Base-by-base conservation (phyloP, 2,797 vertebrate species). In the Okamejei kenojei region DNA sequence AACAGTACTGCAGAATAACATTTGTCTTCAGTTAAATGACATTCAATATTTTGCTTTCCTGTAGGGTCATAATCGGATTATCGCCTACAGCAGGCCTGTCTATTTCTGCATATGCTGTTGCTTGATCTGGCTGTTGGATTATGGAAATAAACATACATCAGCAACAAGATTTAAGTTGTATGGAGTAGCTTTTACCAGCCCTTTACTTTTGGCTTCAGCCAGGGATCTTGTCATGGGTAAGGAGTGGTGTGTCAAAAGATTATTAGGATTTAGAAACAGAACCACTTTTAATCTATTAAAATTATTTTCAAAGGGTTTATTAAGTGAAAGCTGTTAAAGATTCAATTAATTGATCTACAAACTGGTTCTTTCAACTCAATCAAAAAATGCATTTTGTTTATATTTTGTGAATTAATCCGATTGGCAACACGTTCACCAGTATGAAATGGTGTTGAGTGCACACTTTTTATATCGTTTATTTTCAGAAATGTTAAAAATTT, bases 31-130 rank as follows among this genome's bases (percentile, higher is more conserved):
- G 38, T 63, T 6, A 91, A 76, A 76, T 92, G 5, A 45, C 54
- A 76, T 90, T 92, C 68, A 92, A 76, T 92, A 35, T 92, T 63
- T 90, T 93, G 71, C 17, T 95, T 88, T 82, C 93, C 92, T 93
- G 0, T 96, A 99, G 99, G 99, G 98, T 95, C 99, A 99, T 95
- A 99, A 99, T 94, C 98, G 98, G 93, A 98, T 99, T 97, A 99
- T 99, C 94, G 99, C 98, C 74, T 99, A 99, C 97, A 99, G 99
- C 96, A 97, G 99, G 95, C 99, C 99, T 88, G 98, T 99, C 96
- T 99, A 99, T 97, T 99, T 99, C 97, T 99, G 99, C 96, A 96
- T 99, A 94, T 99, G 99, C 97, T 99, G 98, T 96, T 98, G 97
- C 95, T 97, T 99, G 96, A 99, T 99, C 96, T 99, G 98, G 98